A percentile compares a stretch with the other conserved stretches of the same genome.
Evolutionary conservation across 2,888 invertebrate species (phyloP).

Genomic region (Autographa pulchrina): DNA sequence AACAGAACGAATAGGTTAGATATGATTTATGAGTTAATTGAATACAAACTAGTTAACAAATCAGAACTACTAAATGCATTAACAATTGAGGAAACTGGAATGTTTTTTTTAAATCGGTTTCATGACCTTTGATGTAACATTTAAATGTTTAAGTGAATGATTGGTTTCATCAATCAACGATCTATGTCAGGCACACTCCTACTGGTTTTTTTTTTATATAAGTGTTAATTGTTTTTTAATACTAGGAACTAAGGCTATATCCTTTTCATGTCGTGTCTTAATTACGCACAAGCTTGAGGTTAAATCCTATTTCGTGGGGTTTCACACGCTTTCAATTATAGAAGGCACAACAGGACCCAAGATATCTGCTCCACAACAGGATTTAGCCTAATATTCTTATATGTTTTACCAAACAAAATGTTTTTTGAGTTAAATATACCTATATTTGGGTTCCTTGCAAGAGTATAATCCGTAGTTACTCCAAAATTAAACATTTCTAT

Average conservation of each 20-base stretch:
- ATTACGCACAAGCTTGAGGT: too few species aligned
- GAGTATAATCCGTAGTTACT: too few species aligned
- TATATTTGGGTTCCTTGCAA: too few species aligned
- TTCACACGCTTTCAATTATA: neutral
- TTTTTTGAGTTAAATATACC: too few species aligned
- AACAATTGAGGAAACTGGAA: neutral
- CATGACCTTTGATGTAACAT: conserved; percentile 5
- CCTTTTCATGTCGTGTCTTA: neutral
- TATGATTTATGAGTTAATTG: neutral
- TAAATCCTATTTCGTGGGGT: neutral
- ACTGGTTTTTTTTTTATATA: neutral
- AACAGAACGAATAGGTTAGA: too few species aligned
- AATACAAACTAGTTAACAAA: neutral
- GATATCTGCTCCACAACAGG: too few species aligned
- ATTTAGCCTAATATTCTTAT: too few species aligned
- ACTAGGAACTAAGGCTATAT: conserved; percentile 4
- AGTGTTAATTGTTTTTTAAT: neutral
- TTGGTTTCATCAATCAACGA: neutral
- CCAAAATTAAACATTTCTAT: too few species aligned
- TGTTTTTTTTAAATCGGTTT: neutral
- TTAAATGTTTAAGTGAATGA: neutral
- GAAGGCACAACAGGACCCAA: too few species aligned
- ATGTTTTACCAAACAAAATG: too few species aligned
- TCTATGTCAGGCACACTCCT: neutral
- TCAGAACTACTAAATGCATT: neutral